Evolutionary conservation across 2,888 invertebrate species (phyloP).

Genomic region (Tipula unca): DNA sequence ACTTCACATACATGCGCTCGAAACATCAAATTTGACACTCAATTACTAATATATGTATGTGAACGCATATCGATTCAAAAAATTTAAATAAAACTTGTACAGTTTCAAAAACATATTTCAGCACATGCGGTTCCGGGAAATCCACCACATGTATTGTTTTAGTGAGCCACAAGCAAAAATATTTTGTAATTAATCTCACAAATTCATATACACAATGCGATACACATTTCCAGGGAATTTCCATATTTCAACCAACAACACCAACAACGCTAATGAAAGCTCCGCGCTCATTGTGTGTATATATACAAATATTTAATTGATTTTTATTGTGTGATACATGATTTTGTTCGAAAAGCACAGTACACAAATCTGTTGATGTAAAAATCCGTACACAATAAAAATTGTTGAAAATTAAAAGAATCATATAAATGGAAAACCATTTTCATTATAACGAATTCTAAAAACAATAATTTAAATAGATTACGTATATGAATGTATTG

Average conservation of each 20-base stretch:
- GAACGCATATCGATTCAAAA: background rate
- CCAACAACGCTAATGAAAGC: background rate
- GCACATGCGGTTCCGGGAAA: too few relatives aligned
- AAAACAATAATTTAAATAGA: background rate
- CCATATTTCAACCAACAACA: background rate
- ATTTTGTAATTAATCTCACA: background rate
- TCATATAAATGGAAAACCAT: background rate
- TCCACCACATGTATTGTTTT: background rate
- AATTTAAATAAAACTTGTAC: background rate
- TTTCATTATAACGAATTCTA: background rate
- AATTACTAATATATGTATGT: too few relatives aligned
- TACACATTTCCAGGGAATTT: background rate
- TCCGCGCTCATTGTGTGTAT: too few relatives aligned
- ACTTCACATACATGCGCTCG: too few relatives aligned
- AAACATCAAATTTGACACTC: background rate
- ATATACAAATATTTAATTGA: background rate
- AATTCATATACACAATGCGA: too few relatives aligned
- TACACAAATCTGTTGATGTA: background rate
- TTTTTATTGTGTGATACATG: background rate
- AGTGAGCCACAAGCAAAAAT: background rate
- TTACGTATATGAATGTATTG: background rate
- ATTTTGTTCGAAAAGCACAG: background rate
- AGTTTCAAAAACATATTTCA: background rate
- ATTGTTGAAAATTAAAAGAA: background rate
- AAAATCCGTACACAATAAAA: background rate